These are phyloP conservation scores for Drosophila formosana DNA, from an alignment of 2,888 invertebrate species.

Conservation along the genomic window DNA sequence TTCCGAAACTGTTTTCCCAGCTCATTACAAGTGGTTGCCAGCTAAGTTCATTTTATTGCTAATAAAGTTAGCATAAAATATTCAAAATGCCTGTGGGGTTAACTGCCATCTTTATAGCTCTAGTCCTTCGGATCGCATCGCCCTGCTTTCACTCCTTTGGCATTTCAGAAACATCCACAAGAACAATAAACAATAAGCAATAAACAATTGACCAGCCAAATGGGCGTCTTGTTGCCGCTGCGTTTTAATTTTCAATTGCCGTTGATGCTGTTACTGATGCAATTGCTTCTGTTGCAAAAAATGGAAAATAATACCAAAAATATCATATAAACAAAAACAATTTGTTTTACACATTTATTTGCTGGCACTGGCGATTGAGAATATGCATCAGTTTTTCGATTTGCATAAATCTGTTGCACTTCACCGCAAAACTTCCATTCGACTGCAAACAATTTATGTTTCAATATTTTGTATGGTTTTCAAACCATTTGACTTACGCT, in stretches of 20 bases:
- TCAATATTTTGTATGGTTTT: conserved; percentile 48
- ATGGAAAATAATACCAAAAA: conserved; percentile 4
- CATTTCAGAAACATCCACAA: conserved; percentile 22
- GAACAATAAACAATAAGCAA: conserved; percentile 54
- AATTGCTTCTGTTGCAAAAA: conserved; percentile 4
- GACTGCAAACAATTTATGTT: conserved; percentile 57
- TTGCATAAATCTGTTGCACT: conserved; percentile 65
- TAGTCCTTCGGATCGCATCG: not conserved
- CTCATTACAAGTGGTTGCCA: conserved; percentile 59
- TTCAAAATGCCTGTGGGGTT: conserved; percentile 53
- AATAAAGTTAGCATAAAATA: conserved; percentile 64
- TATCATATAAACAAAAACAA: conserved; percentile 7
- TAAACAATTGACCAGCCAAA: conserved; percentile 61
- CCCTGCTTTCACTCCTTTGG: conserved; percentile 17
- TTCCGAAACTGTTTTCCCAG: conserved; percentile 20
- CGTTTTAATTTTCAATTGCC: conserved; percentile 39
- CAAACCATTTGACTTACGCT: conserved; percentile 23
- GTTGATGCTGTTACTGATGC: not conserved
- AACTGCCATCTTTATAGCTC: conserved; percentile 10
- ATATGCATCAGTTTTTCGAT: conserved; percentile 49
- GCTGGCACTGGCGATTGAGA: conserved; percentile 10
- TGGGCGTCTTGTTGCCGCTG: conserved; percentile 26
- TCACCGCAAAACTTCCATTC: conserved; percentile 59
- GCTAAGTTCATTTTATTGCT: conserved; percentile 55
- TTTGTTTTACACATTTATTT: conserved; percentile 34